Evolutionary conservation across 2,888 invertebrate genomes (phyloP).

Genomic region (Pyralis farinalis): DNA sequence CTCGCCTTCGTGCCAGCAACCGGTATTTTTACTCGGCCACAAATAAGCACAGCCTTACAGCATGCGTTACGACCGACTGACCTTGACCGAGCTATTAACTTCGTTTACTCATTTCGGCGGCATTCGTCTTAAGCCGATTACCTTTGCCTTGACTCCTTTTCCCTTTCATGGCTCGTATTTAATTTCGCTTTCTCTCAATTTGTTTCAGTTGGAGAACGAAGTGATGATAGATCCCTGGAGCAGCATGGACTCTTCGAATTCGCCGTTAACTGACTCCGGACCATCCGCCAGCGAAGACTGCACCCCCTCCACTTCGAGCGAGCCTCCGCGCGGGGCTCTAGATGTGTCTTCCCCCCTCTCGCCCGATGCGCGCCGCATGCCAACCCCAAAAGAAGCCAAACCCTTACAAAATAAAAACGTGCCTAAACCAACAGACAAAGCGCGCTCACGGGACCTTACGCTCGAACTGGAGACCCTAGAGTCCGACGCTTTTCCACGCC

Average conservation of each 20-base stretch:
- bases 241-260: constrained; percentile 79
- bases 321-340: constrained; percentile 46
- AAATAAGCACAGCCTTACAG: constrained; percentile 41
- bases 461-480: constrained; percentile 64
- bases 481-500: constrained; percentile 59
- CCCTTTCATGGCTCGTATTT: constrained; percentile 26
- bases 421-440: constrained; percentile 54
- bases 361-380: constrained; percentile 56
- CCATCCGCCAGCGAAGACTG: constrained; percentile 76
- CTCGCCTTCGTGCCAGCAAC: constrained; percentile 29
- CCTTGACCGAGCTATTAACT: constrained; percentile 52
- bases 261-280: constrained; percentile 75
- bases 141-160: constrained; percentile 45
- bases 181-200: constrained; percentile 30
- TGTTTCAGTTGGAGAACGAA: constrained; percentile 82
- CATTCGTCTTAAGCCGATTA: constrained; percentile 45
- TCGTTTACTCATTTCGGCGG: constrained; percentile 39
- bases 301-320: constrained; percentile 71
- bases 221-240: constrained; percentile 79
- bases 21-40: constrained; percentile 42
- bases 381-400: constrained; percentile 56
- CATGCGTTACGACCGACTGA: constrained; percentile 28
- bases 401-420: constrained; percentile 39
- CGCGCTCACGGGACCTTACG: constrained; percentile 65
- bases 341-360: constrained; percentile 49